phyloP scores from a whole-genome alignment of 2,797 vertebrate species.

The Hoplostethus atlanticus region DNA sequence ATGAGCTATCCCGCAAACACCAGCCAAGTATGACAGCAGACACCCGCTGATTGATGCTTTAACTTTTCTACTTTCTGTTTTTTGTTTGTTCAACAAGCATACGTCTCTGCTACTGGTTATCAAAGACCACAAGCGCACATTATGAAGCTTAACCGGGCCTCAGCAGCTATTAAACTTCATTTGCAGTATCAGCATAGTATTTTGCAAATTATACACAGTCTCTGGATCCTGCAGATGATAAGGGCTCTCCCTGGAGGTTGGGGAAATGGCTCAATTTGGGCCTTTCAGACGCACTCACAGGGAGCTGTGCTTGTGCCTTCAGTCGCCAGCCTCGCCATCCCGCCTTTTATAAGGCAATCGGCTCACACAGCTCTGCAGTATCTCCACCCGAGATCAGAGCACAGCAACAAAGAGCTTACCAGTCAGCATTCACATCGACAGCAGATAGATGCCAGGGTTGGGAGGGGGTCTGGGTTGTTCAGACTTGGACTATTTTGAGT shows the following conservation, averaged over 20 bases:
- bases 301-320: slow-evolving; percentile 67
- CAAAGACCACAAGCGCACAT: slow-evolving; percentile 75
- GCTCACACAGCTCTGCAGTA: slow-evolving; percentile 56
- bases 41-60: slow-evolving; percentile 67
- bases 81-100: slow-evolving; percentile 35
- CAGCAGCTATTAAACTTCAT: slow-evolving; percentile 85
- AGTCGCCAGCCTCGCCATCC: slow-evolving; percentile 65
- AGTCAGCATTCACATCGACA: slow-evolving; percentile 72
- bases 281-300: slow-evolving; percentile 78
- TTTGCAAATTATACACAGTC: slow-evolving; percentile 85
- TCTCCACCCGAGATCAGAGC: slow-evolving; percentile 84
- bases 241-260: slow-evolving; percentile 71
- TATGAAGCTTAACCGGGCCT: slow-evolving; percentile 80
- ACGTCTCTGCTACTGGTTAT: slow-evolving; percentile 75
- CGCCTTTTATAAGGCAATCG: slow-evolving; percentile 61
- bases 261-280: slow-evolving; percentile 83
- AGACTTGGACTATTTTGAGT: slow-evolving; percentile 66
- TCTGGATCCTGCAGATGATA: slow-evolving; percentile 81
- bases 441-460: slow-evolving; percentile 61
- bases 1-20: slow-evolving; percentile 68
- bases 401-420: slow-evolving; percentile 67
- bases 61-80: slow-evolving; percentile 47
- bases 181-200: slow-evolving; percentile 85
- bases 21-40: slow-evolving; percentile 70
- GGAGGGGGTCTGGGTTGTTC: slow-evolving; percentile 56